Evolutionary conservation across 2,113 vertebrate genomes (phyloP).

Genomic region (Microtus ochrogaster): DNA sequence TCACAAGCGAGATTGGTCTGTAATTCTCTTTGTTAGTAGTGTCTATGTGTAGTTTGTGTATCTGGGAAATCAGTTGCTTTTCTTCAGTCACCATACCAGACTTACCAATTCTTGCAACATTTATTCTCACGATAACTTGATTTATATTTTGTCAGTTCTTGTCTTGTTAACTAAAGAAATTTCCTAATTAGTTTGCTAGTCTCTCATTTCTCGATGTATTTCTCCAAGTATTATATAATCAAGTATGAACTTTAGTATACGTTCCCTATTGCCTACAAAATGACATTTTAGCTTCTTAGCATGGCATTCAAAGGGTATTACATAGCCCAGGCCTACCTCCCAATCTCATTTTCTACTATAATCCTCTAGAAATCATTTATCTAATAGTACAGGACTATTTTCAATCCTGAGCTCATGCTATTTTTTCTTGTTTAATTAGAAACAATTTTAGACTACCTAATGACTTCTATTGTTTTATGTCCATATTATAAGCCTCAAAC

Average conservation of each 20-base stretch:
- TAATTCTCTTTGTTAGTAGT: too few species aligned
- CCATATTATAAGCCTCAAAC: background rate
- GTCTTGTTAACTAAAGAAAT: background rate
- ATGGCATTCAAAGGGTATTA: background rate
- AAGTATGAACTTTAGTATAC: conserved; percentile 27
- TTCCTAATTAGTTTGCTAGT: background rate
- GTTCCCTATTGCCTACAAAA: background rate
- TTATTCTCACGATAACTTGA: conserved; percentile 23
- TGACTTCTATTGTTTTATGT: background rate
- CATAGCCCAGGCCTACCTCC: background rate
- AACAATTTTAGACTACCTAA: background rate
- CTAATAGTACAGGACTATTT: background rate
- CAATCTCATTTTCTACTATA: conserved; percentile 25
- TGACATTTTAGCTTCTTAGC: background rate
- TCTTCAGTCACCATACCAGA: background rate
- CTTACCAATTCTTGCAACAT: background rate
- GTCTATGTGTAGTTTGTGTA: too few species aligned
- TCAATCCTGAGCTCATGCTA: background rate
- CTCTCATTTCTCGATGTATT: background rate
- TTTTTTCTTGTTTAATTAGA: background rate
- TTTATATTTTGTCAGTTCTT: conserved; percentile 52
- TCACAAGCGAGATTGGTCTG: too few species aligned
- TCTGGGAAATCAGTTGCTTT: too few species aligned
- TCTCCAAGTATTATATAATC: background rate
- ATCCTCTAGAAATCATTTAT: background rate